Evolutionary conservation across 2,888 invertebrate genomes (phyloP), one percentile per base, ranked within the genome.

Genomic region (Tipula confusa): DNA sequence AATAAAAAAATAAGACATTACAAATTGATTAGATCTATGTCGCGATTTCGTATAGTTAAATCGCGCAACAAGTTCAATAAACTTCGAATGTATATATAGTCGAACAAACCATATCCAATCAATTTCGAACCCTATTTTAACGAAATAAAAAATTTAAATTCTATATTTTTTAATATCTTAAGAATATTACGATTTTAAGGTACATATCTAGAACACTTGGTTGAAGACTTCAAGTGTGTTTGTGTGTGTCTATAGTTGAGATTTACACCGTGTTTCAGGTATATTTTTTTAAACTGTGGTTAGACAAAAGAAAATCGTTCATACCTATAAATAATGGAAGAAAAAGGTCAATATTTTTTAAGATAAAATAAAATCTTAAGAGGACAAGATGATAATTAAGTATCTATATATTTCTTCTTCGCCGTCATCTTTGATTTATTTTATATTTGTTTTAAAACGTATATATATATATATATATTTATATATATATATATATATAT

Each of bases 241-340:
- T 38, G 31, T 64, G 9, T 64, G 24, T 24, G 11, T n/a, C n/a
- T n/a, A n/a, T n/a, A n/a, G n/a, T n/a, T 18, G 24, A 64, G 64
- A 64, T 64, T 64, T 64, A 64, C 64, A 64, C 64, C 64, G 64
- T 64, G 64, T 64, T 64, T 43, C 64, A 64, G 64, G 64, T 64
- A 64, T 24, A 43, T 43, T 15, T 43, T 43, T 64, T 64, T 64
- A 24, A 64, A 64, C 18, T 18, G 2, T 64, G 24, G 24, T 1
- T 64, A 64, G 64, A 64, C 64, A 64, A 64, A 64, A 64, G 64
- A 64, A 64, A 64, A 64, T 64, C 24, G 18, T 24, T 9, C 24
- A 64, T 64, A 64, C 24, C 15, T 9, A 48, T 48, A 48, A 48
- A 48, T 24, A 64, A 64, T 24, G 24, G 2, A 24, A 24, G 9